A percentile compares a stretch with the other conserved stretches of the same genome.
Evolutionary conservation across 2,797 vertebrate species (phyloP).

Genomic region (Onychomys arenicola): DNA sequence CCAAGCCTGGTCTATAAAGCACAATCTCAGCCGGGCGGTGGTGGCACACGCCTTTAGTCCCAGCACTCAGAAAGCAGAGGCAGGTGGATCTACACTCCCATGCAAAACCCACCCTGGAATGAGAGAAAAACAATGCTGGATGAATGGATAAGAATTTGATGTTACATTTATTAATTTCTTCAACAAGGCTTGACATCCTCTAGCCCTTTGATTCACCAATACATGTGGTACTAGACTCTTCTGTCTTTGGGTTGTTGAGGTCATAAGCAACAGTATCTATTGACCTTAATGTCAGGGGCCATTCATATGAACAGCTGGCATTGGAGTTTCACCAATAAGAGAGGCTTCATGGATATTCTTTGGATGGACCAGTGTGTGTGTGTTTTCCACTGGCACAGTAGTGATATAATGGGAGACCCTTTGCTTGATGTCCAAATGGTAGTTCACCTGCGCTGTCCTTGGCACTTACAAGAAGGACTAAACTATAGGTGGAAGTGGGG

Average conservation of each 20-base stretch:
- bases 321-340: neutral
- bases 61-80: too few relatives aligned
- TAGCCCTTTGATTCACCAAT: neutral
- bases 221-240: neutral
- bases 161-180: neutral
- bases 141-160: neutral
- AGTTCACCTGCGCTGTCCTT: rapidly evolving
- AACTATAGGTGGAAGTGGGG: neutral
- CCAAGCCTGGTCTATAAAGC: neutral
- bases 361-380: neutral
- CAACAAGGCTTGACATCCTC: neutral
- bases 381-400: neutral
- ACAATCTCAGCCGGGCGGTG: too few relatives aligned
- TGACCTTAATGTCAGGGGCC: neutral
- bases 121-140: neutral
- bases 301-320: neutral
- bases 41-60: too few relatives aligned
- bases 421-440: neutral
- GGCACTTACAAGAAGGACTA: neutral
- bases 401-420: neutral
- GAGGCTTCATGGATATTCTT: neutral
- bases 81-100: neutral
- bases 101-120: neutral
- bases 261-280: neutral
- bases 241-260: neutral